phyloP scores from a whole-genome alignment of 2,113 vertebrate genomes.

The Osmerus mordax region DNA sequence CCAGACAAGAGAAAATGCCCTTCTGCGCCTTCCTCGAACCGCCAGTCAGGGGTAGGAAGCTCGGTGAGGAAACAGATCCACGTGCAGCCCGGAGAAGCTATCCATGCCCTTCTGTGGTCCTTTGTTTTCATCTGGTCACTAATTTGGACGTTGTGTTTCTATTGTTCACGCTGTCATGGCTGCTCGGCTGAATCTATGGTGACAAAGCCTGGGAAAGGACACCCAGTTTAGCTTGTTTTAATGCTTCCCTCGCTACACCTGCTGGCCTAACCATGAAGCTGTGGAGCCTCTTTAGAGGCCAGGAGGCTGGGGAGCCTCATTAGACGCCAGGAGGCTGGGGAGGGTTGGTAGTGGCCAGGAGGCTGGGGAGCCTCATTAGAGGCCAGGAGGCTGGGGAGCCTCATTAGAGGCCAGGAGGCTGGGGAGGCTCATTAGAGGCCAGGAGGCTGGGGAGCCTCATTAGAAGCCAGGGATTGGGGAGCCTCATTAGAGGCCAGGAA shows the following conservation, averaged over 20 bases:
- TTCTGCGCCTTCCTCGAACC: no score
- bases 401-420: no score
- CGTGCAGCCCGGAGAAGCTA: no score
- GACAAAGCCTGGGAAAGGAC: not conserved
- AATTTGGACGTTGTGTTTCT: not conserved
- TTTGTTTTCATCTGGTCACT: not conserved
- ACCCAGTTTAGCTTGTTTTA: not conserved
- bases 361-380: not conserved
- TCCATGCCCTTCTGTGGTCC: not conserved
- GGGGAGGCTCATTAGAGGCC: not conserved
- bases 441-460: no score
- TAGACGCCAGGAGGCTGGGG: not conserved
- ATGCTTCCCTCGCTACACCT: not conserved
- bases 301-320: not conserved
- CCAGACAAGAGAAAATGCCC: no score
- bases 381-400: no score
- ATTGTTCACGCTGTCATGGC: not conserved
- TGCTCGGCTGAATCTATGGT: not conserved
- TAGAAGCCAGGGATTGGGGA: no score
- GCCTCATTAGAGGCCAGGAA: no score
- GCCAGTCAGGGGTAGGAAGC: no score
- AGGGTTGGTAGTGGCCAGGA: not conserved
- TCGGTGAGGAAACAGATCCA: no score
- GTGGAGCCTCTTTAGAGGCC: not conserved
- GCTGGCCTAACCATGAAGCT: not conserved